These are phyloP conservation scores for Poliocrania exsul DNA, from an alignment of 2,797 vertebrate species.

Conservation along the genomic window DNA sequence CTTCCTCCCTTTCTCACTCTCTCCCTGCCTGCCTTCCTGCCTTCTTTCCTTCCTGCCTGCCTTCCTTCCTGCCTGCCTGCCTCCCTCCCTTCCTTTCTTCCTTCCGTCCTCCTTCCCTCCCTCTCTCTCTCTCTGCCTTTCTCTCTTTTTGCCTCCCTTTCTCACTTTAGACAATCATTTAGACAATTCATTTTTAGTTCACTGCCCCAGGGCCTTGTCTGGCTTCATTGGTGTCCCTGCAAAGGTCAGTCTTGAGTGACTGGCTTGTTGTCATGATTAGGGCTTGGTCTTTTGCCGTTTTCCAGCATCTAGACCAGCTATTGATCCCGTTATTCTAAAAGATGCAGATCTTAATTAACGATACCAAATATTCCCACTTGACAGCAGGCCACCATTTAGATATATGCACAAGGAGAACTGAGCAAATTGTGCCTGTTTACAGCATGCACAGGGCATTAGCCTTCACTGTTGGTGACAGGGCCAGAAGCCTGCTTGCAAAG, in stretches of 20 bases:
- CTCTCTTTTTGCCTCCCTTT: neutral
- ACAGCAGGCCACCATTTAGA: neutral
- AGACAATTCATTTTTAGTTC: neutral
- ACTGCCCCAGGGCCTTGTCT: neutral
- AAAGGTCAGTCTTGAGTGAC: neutral
- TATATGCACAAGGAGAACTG: neutral
- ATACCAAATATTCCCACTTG: neutral
- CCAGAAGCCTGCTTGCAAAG: neutral
- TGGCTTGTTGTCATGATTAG: neutral
- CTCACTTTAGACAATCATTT: neutral
- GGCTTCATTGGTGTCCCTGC: neutral
- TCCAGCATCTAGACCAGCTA: neutral
- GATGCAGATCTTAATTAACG: neutral
- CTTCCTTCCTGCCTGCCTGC: no score
- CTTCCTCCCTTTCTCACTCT: no score
- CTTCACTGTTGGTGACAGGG: neutral
- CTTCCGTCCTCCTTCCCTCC: no score
- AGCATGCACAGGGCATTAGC: neutral
- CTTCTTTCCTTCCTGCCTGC: no score
- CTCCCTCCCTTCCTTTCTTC: no score
- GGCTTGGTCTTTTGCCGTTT: neutral
- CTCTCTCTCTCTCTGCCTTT: neutral
- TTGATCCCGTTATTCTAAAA: fast-evolving
- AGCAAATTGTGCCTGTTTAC: neutral
- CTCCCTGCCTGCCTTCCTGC: no score